Base-by-base conservation (phyloP, 2,113 vertebrate species). In the Embiotoca jacksoni region DNA sequence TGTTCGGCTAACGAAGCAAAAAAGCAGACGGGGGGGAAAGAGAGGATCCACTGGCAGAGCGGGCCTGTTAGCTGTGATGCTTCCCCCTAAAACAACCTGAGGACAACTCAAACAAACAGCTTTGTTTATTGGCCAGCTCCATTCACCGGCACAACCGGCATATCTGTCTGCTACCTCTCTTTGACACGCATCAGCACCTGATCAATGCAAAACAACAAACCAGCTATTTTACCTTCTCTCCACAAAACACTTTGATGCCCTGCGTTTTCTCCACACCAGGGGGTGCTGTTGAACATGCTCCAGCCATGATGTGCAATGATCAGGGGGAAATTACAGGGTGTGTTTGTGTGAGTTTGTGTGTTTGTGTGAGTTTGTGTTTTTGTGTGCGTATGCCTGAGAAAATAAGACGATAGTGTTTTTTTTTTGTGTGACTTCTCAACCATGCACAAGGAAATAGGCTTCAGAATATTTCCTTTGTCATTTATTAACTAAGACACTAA, bases 401-500 rank as follows among this genome's bases (percentile, higher is more conserved):
- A 13, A 53, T 33, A 60, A 37, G 11, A 31, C 46, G 36, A 56
- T 0, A 31, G 13, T 2, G 6, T 62, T 50, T 77, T 32, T 75
- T 65, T 50, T 77, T 32, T 75, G 68, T 66, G 56, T 44, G 44
- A 37, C 56, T 75, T 44, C 15, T 75, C 23, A 31, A 41, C 36
- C 49, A 44, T 54, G 37, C 67, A 73, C 50, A 33, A 64, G 65
- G 59, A 80, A 83, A 88, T 15, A 52, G 56, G 39, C 36, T 61
- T 6, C 10, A 46, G n/a, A 60, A 75, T 80, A 75, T 78, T 80
- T 59, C 30, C 49, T 57, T 23, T 55, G 86, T 84, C 53, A 82
- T 81, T 89, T 80, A 93, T 92, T 89, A 90, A 91, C 82, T 50
- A 52, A 73, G 68, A 81, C 83, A 57, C 78, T 83, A 82, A 89